A percentile compares a stretch with the other conserved stretches of the same genome.
Conservation (phyloP, 1,140 invertebrate genomes). For the Heterodera schachtii region DNA sequence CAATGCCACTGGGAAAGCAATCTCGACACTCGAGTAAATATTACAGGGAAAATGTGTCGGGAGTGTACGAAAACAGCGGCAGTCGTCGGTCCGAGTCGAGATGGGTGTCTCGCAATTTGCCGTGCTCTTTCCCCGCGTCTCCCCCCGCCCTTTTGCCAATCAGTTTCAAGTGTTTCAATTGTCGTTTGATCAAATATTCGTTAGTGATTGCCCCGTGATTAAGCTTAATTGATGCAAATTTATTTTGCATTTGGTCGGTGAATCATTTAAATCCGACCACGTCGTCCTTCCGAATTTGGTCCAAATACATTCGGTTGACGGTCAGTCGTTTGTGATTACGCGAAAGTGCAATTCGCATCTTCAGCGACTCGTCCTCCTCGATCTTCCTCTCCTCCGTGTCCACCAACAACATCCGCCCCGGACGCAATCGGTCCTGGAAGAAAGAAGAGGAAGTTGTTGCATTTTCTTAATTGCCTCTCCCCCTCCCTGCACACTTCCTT, state of each 20-base stretch:
- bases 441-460: conserved; percentile 7
- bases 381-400: conserved; percentile 87
- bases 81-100: conserved; percentile 82
- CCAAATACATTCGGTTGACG: conserved; percentile 69
- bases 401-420: conserved; percentile 94
- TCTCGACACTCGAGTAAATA: neutral
- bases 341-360: conserved; percentile 81
- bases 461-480: neutral
- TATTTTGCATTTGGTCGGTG: neutral
- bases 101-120: conserved; percentile 63
- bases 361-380: conserved; percentile 91
- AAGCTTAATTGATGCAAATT: conserved; percentile 50
- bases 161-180: conserved; percentile 49
- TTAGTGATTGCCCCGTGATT: conserved; percentile 62
- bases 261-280: conserved; percentile 46
- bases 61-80: conserved; percentile 87
- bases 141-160: conserved; percentile 56
- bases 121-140: conserved; percentile 50
- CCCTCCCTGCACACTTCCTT: conserved; percentile 8
- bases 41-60: conserved; percentile 86
- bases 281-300: conserved; percentile 75
- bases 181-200: conserved; percentile 58
- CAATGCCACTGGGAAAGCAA: neutral
- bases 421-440: conserved; percentile 87
- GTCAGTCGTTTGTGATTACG: conserved; percentile 88